Conservation (phyloP, 2,888 invertebrate genomes). For the Copidosoma aretas region DNA sequence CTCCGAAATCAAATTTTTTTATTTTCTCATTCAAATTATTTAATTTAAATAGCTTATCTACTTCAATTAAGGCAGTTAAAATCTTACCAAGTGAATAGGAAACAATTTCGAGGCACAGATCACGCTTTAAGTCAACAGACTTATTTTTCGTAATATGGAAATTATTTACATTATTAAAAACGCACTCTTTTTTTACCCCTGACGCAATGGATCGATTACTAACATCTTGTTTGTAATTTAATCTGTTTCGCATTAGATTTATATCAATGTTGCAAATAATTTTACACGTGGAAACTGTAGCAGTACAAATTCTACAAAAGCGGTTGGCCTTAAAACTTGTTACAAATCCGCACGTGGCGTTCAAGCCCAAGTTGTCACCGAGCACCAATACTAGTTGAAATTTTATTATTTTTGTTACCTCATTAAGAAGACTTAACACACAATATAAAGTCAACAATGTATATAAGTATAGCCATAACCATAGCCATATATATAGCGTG, state of each 20-base stretch:
- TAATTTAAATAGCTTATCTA: background rate
- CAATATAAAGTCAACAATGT: too few species aligned
- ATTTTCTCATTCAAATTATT: too few species aligned
- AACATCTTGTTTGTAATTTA: constrained; percentile 7
- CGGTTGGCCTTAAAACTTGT: background rate
- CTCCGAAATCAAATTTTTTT: too few species aligned
- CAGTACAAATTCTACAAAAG: background rate
- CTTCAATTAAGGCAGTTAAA: background rate
- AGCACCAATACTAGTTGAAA: background rate
- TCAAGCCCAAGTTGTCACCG: background rate
- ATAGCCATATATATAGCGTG: too few species aligned
- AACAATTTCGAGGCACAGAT: background rate
- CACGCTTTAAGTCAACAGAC: background rate
- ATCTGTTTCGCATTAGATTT: background rate
- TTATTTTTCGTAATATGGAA: too few species aligned
- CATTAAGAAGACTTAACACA: too few species aligned
- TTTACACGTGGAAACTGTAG: background rate
- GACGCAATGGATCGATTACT: background rate
- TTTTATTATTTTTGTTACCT: background rate
- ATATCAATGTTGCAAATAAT: background rate
- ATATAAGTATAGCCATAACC: too few species aligned
- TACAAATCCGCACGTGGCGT: background rate
- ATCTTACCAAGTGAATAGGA: background rate
- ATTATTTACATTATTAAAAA: background rate
- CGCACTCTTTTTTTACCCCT: background rate